Evolutionary conservation across 2,797 vertebrate species (phyloP).

Genomic region (Danio albolineatus): DNA sequence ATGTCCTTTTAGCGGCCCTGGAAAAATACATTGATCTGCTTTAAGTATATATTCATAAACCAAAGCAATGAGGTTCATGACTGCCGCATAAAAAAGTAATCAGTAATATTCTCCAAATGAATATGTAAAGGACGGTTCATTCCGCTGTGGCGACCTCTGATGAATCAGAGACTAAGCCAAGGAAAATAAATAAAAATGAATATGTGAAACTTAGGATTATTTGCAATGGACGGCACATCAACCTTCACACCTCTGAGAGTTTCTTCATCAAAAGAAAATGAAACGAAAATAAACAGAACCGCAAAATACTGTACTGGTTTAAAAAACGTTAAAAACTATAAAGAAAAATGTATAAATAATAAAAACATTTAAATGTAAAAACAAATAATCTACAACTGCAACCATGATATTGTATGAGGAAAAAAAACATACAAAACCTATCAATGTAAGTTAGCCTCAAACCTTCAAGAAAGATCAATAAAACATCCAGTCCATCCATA

Average conservation of each 20-base stretch:
- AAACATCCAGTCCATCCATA: neutral
- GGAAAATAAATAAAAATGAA: no score
- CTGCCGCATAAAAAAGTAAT: neutral
- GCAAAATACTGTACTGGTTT: neutral
- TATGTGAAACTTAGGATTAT: neutral
- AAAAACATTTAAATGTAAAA: neutral
- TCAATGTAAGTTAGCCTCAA: neutral
- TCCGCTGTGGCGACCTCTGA: no score
- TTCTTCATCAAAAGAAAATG: neutral
- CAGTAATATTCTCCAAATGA: neutral
- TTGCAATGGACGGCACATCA: neutral
- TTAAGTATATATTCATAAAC: neutral
- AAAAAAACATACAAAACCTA: conserved; percentile 7
- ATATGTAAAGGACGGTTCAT: no score
- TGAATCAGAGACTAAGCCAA: no score
- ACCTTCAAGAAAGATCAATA: conserved; percentile 18
- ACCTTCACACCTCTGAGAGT: conserved; percentile 2
- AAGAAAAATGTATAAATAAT: neutral
- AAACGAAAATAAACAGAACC: neutral
- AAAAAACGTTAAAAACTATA: conserved; percentile 7
- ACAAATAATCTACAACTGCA: neutral
- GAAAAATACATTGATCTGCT: neutral
- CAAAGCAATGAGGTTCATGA: neutral
- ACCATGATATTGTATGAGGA: neutral
- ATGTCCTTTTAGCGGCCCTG: neutral